Evolutionary conservation across 2,113 vertebrate genomes (phyloP).

Genomic region (Hippocampus guttulatus): DNA sequence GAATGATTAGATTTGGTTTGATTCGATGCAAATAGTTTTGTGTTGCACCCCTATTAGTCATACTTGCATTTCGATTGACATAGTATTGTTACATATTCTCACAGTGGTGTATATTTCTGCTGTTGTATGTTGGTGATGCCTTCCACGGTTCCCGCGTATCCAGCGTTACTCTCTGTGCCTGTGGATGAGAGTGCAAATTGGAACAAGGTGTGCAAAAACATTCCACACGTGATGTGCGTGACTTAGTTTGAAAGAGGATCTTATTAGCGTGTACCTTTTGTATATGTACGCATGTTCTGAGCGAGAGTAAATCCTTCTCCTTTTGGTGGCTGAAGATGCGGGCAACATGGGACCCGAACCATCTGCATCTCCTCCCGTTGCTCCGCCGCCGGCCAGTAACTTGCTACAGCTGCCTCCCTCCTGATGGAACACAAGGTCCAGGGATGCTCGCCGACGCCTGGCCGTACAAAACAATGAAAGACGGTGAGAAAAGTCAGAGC

Average conservation of each 20-base stretch:
- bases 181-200: neutral
- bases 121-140: neutral
- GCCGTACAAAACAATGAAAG: constrained; percentile 45
- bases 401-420: constrained; percentile 54
- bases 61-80: no score
- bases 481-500: constrained; percentile 22
- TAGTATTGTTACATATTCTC: no score
- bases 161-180: neutral
- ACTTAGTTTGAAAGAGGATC: constrained; percentile 18
- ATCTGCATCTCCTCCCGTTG: constrained; percentile 49
- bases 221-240: constrained; percentile 27
- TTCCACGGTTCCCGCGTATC: neutral
- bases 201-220: constrained; percentile 32
- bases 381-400: constrained; percentile 48
- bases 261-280: constrained; percentile 36
- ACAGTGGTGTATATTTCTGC: no score
- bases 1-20: no score
- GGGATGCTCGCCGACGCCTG: constrained; percentile 39
- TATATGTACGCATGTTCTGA: constrained; percentile 20
- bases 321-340: constrained; percentile 49
- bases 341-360: constrained; percentile 66
- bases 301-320: constrained; percentile 51
- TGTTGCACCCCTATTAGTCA: no score
- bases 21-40: no score
- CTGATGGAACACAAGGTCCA: constrained; percentile 51